Evolutionary conservation across 2,888 invertebrate species (phyloP).

Genomic region (Trichogramma dendrolimi): DNA sequence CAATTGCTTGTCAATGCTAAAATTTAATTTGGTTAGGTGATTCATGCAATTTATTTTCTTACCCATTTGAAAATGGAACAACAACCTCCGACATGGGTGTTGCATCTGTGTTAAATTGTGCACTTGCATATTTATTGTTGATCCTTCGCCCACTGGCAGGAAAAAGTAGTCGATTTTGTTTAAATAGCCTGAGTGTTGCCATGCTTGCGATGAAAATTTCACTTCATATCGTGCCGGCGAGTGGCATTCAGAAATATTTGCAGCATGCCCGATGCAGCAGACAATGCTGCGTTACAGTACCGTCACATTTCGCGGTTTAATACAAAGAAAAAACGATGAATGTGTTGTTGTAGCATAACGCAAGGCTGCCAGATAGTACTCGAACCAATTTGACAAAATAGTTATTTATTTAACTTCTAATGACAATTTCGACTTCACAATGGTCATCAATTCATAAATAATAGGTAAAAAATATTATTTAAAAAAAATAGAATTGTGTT

Average conservation of each 20-base stretch:
- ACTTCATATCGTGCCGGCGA: not conserved
- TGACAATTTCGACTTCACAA: too few relatives aligned
- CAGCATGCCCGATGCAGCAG: too few relatives aligned
- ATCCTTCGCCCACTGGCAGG: constrained; percentile 16
- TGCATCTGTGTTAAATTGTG: constrained; percentile 17
- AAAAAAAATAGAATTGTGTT: too few relatives aligned
- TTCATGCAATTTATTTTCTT: constrained; percentile 40
- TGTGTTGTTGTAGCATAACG: too few relatives aligned
- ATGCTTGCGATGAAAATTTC: constrained; percentile 1
- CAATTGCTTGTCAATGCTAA: not conserved
- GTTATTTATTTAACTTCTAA: too few relatives aligned
- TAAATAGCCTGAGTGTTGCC: constrained; percentile 33
- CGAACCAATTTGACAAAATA: too few relatives aligned
- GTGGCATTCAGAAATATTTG: not conserved
- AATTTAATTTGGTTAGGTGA: constrained; percentile 38
- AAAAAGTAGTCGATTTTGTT: constrained; percentile 26
- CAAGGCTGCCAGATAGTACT: too few relatives aligned
- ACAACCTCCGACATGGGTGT: constrained; percentile 13
- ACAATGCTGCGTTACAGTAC: too few relatives aligned
- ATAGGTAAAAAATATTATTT: too few relatives aligned
- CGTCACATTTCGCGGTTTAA: too few relatives aligned
- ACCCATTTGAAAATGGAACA: constrained; percentile 61
- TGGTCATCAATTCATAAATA: too few relatives aligned
- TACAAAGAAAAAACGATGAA: too few relatives aligned
- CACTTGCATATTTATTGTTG: constrained; percentile 27